Evolutionary conservation across 2,113 vertebrate genomes (phyloP), one percentile per base, ranked within the genome.

Genomic region (Aramus guarauna): DNA sequence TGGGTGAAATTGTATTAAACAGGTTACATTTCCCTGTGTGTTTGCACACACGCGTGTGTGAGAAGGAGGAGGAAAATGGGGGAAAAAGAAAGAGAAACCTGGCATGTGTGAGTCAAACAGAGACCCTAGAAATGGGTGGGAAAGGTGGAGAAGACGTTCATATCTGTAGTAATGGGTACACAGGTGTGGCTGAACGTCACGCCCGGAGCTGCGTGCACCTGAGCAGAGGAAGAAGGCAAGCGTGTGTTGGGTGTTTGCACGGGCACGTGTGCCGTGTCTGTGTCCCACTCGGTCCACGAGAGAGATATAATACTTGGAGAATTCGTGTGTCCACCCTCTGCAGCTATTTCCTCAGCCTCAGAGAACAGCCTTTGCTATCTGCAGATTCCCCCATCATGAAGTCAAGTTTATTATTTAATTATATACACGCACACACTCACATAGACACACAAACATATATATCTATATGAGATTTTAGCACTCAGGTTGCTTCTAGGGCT

Each of bases 401-500:
- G 60, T n/a, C 69, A 71, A 86, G 85, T 91, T 80, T 71, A 11
- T 94, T 92, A 94, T 96, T 95, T 95, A 95, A 94, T 95, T 96
- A 67, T 86, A 32, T 67, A 34, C 19, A 36, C 22, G 29, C 63
- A 23, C 50, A 21, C 41, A 7, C 23, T 43, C 26, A 24, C 17
- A 22, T 8, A 30, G 59, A 41, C 55, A 60, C 69, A 32, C 24
- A 53, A 86, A 58, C 66, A 36, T 62, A 79, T 85, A 77, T 30
- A 88, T 90, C 64, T 94, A 66, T 66, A 93, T 58, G 93, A 93
- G 82, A 83, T 84, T 72, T 74, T 37, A 88, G 52, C 30, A 80
- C 93, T 92, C 96, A 97, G 94, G 97, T 98, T 97, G 97, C 97
- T 98, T 94, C 95, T 94, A 98, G 97, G 97, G 95, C 90, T 97